A percentile compares a stretch with the other conserved stretches of the same genome.
Conservation (phyloP, 2,113 vertebrate species). For the Varanus komodoensis region DNA sequence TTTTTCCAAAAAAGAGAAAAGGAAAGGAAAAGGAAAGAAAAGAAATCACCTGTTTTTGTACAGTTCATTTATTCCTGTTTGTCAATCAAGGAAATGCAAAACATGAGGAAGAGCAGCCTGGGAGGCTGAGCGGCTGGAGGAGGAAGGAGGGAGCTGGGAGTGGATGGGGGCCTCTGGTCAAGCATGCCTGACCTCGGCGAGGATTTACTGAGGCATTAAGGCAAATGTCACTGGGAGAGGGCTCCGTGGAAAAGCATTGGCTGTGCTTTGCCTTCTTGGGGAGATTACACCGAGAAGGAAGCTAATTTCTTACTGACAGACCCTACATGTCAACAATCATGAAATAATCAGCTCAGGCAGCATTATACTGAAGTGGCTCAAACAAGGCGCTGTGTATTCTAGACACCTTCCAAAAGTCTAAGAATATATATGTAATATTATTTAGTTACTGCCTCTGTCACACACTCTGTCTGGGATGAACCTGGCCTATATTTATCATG, state of each 20-base stretch:
- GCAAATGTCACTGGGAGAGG: constrained; percentile 36
- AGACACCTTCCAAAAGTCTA: constrained; percentile 63
- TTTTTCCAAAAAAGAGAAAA: constrained; percentile 52
- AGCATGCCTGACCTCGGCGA: constrained; percentile 47
- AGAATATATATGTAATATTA: constrained; percentile 31
- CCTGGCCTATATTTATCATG: not conserved
- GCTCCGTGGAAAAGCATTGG: constrained; percentile 42
- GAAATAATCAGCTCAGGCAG: constrained; percentile 69
- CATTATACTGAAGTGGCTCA: constrained; percentile 70
- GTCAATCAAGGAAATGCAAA: constrained; percentile 71
- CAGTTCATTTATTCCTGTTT: constrained; percentile 66
- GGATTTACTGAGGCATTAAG: constrained; percentile 33
- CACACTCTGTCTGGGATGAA: constrained; percentile 3
- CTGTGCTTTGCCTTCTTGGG: constrained; percentile 51
- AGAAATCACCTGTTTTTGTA: constrained; percentile 82
- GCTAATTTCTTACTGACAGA: constrained; percentile 64
- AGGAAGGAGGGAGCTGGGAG: not conserved
- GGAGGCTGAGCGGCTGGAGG: constrained; percentile 10
- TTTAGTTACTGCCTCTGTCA: not conserved
- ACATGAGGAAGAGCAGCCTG: constrained; percentile 45
- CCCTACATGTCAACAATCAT: constrained; percentile 70
- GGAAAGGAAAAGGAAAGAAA: not conserved
- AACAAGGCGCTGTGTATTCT: constrained; percentile 58
- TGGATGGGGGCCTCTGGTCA: constrained; percentile 33
- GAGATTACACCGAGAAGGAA: constrained; percentile 49